Conservation (phyloP, 1,140 invertebrate species). For the Ephestia elutella region DNA sequence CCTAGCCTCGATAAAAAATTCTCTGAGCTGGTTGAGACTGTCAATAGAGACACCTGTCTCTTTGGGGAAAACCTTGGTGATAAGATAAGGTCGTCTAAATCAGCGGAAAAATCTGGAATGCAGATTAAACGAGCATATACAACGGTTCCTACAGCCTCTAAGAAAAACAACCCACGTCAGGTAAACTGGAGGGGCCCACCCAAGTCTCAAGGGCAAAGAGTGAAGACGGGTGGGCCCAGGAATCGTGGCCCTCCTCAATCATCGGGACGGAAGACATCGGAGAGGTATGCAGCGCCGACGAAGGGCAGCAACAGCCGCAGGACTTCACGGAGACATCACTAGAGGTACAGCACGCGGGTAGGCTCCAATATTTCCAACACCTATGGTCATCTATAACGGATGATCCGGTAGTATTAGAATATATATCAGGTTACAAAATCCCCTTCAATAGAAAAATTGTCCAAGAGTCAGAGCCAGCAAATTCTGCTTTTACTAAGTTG, state of each 20-base stretch:
- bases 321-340: neutral
- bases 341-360: slow-evolving; percentile 4
- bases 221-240: neutral
- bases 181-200: slow-evolving; percentile 7
- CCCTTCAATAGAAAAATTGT: no score
- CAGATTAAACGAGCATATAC: slow-evolving; percentile 4
- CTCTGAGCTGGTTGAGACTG: neutral
- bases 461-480: neutral
- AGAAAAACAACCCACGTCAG: no score
- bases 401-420: neutral
- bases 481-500: no score
- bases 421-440: no score
- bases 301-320: no score
- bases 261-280: neutral
- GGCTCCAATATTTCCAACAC: neutral
- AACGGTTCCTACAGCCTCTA: no score
- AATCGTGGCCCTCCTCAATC: neutral
- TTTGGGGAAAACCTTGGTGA: slow-evolving; percentile 10
- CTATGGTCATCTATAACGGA: neutral
- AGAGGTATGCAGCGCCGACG: neutral
- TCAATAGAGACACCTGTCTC: neutral
- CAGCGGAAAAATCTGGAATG: neutral
- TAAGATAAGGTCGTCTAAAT: neutral
- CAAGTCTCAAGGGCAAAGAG: neutral
- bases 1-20: no score